Percentiles rank a stretch among this genome's conserved stretches.
Conservation (phyloP, 2,888 invertebrate genomes). For the Synanthedon myopaeformis region DNA sequence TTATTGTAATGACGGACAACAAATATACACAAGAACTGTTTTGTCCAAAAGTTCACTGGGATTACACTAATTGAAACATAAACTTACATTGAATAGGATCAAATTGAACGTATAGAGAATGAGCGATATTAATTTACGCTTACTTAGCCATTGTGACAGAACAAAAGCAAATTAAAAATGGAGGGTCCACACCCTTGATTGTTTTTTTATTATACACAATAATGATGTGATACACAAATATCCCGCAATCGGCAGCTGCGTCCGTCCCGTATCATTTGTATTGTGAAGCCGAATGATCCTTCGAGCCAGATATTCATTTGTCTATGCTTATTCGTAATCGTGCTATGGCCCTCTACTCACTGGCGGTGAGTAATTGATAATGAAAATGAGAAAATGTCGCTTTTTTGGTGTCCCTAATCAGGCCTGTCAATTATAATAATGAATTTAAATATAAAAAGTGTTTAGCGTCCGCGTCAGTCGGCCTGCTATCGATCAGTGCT, state of each 20-base stretch:
- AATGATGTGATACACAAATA: not conserved
- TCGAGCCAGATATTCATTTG: too few species aligned
- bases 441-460: constrained; percentile 10
- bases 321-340: too few species aligned
- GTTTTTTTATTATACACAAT: not conserved
- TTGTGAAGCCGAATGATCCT: too few species aligned
- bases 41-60: too few species aligned
- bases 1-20: too few species aligned
- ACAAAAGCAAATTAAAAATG: not conserved
- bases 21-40: too few species aligned
- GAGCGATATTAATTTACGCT: not conserved
- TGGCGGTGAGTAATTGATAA: too few species aligned
- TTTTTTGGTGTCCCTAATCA: constrained; percentile 6
- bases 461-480: constrained; percentile 7
- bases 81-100: not conserved
- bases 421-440: constrained; percentile 15
- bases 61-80: not conserved
- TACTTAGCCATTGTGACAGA: not conserved
- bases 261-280: not conserved
- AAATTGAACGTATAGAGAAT: not conserved
- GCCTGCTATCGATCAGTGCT: constrained; percentile 28
- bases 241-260: not conserved
- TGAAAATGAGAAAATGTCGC: too few species aligned
- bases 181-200: not conserved
- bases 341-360: too few species aligned